phyloP scores from a whole-genome alignment of 2,797 vertebrate genomes.

The Limosa lapponica region DNA sequence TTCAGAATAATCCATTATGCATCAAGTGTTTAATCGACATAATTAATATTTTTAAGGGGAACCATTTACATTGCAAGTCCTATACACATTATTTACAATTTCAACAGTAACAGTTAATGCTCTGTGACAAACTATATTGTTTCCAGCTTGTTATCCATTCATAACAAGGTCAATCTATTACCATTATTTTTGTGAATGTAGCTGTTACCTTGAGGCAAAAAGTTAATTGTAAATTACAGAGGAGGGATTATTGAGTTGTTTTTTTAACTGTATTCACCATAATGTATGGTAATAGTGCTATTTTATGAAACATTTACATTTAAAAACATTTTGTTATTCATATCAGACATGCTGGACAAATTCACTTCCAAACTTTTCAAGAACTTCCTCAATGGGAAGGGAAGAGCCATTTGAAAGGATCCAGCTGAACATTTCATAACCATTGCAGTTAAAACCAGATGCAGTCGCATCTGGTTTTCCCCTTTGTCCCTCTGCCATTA shows the following conservation, averaged over 20 bases:
- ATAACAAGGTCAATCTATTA: slow-evolving; percentile 77
- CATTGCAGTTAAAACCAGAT: slow-evolving; percentile 19
- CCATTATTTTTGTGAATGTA: slow-evolving; percentile 75
- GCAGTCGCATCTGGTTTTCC: background rate
- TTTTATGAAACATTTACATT: slow-evolving; percentile 33
- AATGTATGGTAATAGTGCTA: slow-evolving; percentile 17
- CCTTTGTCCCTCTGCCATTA: background rate
- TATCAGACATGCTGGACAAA: slow-evolving; percentile 9
- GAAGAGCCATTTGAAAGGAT: slow-evolving; percentile 11
- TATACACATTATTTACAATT: slow-evolving; percentile 69
- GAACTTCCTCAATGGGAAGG: background rate
- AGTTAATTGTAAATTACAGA: slow-evolving; percentile 77
- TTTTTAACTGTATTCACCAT: slow-evolving; percentile 37
- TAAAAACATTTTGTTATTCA: slow-evolving; percentile 6
- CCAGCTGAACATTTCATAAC: background rate
- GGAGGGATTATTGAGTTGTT: slow-evolving; percentile 21
- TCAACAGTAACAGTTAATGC: slow-evolving; percentile 74
- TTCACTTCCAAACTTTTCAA: slow-evolving; percentile 41
- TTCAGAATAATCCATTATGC: slow-evolving; percentile 58
- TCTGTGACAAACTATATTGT: slow-evolving; percentile 78
- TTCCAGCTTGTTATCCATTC: slow-evolving; percentile 77
- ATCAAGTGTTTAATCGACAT: slow-evolving; percentile 70
- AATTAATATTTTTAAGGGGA: slow-evolving; percentile 77
- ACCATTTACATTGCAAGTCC: slow-evolving; percentile 49
- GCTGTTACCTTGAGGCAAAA: slow-evolving; percentile 76